Conservation (phyloP, 2,888 invertebrate species). For the Callyntrura guangdongensis region DNA sequence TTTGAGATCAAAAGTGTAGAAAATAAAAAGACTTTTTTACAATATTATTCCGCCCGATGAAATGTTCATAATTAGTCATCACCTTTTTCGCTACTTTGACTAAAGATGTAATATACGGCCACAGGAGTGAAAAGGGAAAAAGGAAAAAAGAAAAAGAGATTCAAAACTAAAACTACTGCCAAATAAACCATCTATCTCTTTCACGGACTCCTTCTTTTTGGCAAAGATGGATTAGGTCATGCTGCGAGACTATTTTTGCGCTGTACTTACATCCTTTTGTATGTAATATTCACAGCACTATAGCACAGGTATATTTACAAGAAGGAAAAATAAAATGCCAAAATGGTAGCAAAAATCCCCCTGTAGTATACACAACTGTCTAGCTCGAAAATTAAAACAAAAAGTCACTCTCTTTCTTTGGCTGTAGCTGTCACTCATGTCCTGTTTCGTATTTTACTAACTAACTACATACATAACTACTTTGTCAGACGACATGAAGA, state of each 20-base stretch:
- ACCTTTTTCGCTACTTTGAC: constrained; percentile 60
- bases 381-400: constrained; percentile 73
- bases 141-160: constrained; percentile 7
- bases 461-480: constrained; percentile 40
- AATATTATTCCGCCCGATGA: constrained; percentile 71
- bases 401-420: constrained; percentile 68
- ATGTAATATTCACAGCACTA: neutral
- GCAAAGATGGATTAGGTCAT: constrained; percentile 78
- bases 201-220: constrained; percentile 58
- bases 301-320: too few relatives aligned
- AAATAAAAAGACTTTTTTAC: constrained; percentile 57
- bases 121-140: constrained; percentile 12
- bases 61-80: constrained; percentile 77
- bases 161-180: constrained; percentile 30
- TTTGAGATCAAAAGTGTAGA: constrained; percentile 64
- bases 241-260: constrained; percentile 52
- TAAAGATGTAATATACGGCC: constrained; percentile 34
- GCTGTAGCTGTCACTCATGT: constrained; percentile 78
- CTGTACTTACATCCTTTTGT: neutral
- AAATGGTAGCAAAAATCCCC: constrained; percentile 58
- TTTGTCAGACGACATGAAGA: constrained; percentile 68
- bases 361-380: constrained; percentile 30
- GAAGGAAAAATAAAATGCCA: constrained; percentile 33
- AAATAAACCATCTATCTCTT: constrained; percentile 66
- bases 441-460: constrained; percentile 61